phyloP scores from a whole-genome alignment of 2,888 invertebrate species.

The Agrilus cyanescens region DNA sequence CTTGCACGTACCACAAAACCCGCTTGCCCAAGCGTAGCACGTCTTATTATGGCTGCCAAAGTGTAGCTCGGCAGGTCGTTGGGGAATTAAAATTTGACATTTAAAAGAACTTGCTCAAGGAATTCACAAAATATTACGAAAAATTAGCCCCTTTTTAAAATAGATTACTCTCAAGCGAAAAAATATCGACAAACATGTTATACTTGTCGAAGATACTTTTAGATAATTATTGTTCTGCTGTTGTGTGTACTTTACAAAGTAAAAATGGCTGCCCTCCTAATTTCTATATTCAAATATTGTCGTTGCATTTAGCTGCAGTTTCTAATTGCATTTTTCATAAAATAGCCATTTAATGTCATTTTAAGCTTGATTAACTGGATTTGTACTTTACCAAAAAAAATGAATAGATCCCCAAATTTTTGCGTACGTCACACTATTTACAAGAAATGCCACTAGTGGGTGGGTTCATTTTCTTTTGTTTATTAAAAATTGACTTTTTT shows the following conservation, averaged over 20 bases:
- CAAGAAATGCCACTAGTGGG: background rate
- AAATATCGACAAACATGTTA: too few species aligned
- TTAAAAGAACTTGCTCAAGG: slow-evolving; percentile 9
- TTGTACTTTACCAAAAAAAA: slow-evolving; percentile 1
- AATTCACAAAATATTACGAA: slow-evolving; percentile 21
- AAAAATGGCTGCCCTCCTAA: too few species aligned
- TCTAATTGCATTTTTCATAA: too few species aligned
- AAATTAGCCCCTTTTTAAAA: slow-evolving; percentile 16
- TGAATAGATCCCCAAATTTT: background rate
- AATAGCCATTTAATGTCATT: too few species aligned
- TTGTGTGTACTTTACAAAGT: too few species aligned
- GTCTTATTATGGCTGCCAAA: slow-evolving; percentile 34
- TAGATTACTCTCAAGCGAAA: slow-evolving; percentile 8
- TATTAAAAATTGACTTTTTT: too few species aligned
- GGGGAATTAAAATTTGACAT: slow-evolving; percentile 12
- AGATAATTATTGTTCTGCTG: too few species aligned
- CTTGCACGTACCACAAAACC: slow-evolving; percentile 35
- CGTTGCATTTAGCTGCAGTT: too few species aligned
- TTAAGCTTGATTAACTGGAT: background rate
- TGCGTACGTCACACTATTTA: background rate
- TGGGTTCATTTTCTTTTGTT: background rate
- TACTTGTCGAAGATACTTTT: too few species aligned
- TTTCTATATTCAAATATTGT: too few species aligned
- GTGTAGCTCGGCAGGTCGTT: slow-evolving; percentile 11
- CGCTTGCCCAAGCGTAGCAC: slow-evolving; percentile 35